These are phyloP conservation scores for Hoplias malabaricus DNA, from an alignment of 2,113 vertebrate species.

Conservation along the genomic window DNA sequence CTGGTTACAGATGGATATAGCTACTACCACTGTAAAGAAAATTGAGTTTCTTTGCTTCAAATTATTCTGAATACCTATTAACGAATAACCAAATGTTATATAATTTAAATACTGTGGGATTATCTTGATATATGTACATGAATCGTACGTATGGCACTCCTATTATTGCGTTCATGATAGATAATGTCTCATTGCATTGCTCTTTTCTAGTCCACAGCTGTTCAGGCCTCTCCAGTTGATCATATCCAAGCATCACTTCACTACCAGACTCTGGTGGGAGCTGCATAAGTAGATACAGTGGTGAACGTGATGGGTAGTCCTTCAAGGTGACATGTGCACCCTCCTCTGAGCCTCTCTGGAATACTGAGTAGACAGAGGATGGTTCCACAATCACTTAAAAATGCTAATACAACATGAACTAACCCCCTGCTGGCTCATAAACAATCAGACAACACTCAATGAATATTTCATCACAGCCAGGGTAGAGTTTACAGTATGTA, in stretches of 20 bases:
- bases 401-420: constrained; percentile 3
- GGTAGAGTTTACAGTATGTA: neutral
- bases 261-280: neutral
- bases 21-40: no score
- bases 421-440: neutral
- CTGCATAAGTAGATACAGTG: neutral
- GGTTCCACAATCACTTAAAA: constrained; percentile 10
- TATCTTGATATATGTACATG: no score
- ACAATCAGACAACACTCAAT: neutral
- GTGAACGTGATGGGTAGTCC: neutral
- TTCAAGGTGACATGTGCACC: neutral
- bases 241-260: neutral
- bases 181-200: neutral
- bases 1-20: no score
- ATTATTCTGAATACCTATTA: no score
- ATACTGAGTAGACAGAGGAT: neutral
- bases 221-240: neutral
- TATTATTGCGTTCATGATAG: neutral
- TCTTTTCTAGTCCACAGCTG: neutral
- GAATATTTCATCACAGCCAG: constrained; percentile 15
- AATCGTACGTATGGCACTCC: neutral
- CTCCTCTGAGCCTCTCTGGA: neutral
- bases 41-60: no score
- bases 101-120: no score
- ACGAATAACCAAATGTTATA: no score